phyloP scores from a whole-genome alignment of 2,888 invertebrate species.

The Peribatodes rhomboidaria region DNA sequence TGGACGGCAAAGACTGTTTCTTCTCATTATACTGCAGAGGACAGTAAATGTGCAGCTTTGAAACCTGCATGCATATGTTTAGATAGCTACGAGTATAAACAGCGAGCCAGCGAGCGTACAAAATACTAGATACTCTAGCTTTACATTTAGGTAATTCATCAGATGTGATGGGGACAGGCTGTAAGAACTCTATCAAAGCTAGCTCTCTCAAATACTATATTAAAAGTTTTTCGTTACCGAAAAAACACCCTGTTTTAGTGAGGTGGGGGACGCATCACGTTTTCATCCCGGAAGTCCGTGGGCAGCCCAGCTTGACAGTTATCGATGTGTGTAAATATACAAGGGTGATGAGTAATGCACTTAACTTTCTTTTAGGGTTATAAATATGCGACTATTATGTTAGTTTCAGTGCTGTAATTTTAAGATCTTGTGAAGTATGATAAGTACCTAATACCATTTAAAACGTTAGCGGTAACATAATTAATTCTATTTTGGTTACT shows the following conservation, averaged over 20 bases:
- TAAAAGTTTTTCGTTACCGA: neutral
- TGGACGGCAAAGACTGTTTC: neutral
- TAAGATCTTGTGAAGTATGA: too few relatives aligned
- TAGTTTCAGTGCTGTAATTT: neutral
- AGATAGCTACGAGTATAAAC: neutral
- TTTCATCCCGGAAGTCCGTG: conserved; percentile 76
- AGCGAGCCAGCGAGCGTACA: neutral
- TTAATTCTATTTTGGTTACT: neutral
- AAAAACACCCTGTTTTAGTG: conserved; percentile 24
- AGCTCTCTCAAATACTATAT: neutral
- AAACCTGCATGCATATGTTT: neutral
- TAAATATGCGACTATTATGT: neutral
- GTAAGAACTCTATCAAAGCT: neutral
- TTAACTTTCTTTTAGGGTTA: conserved; percentile 26
- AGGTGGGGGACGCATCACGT: conserved; percentile 74
- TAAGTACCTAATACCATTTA: too few relatives aligned
- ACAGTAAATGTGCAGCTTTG: neutral
- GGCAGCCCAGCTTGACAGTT: conserved; percentile 71
- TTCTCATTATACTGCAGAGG: too few relatives aligned
- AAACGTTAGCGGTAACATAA: too few relatives aligned
- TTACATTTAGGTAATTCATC: too few relatives aligned
- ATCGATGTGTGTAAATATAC: conserved; percentile 65
- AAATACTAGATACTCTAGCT: conserved; percentile 1
- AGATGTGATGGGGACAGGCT: too few relatives aligned
- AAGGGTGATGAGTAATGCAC: conserved; percentile 45